Conservation (phyloP, 2,797 vertebrate genomes). For the Lagodon rhomboides region DNA sequence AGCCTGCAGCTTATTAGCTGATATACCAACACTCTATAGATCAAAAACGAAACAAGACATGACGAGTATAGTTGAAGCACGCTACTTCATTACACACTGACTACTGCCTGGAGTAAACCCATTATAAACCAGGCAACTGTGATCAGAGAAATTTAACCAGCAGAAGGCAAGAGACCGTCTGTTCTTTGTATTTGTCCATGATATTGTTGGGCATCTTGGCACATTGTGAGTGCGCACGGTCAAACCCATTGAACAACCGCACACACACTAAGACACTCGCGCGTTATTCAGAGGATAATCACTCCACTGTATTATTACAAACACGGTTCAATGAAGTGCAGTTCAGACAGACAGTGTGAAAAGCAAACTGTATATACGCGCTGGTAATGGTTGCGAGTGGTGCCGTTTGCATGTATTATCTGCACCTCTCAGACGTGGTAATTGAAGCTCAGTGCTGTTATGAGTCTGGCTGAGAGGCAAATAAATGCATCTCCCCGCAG, state of each 20-base stretch:
- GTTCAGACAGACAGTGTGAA: slow-evolving; percentile 74
- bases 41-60: slow-evolving; percentile 33
- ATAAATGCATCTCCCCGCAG: slow-evolving; percentile 82
- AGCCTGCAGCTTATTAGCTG: slow-evolving; percentile 29
- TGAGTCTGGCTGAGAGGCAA: slow-evolving; percentile 79
- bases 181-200: neutral
- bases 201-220: neutral
- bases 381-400: slow-evolving; percentile 82
- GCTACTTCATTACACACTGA: slow-evolving; percentile 6
- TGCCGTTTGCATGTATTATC: slow-evolving; percentile 85
- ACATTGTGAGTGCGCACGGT: slow-evolving; percentile 1
- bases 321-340: slow-evolving; percentile 67
- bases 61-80: slow-evolving; percentile 27
- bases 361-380: slow-evolving; percentile 75
- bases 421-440: slow-evolving; percentile 82
- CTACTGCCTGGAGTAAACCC: neutral
- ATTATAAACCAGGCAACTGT: slow-evolving; percentile 35
- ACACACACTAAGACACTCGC: neutral
- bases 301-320: slow-evolving; percentile 50
- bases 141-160: slow-evolving; percentile 12
- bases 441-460: slow-evolving; percentile 82
- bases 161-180: slow-evolving; percentile 1
- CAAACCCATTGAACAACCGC: slow-evolving; percentile 3
- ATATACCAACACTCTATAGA: slow-evolving; percentile 32
- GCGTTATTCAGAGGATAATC: slow-evolving; percentile 35